phyloP scores from a whole-genome alignment of 2,888 invertebrate species.

The Bugula neritina region DNA sequence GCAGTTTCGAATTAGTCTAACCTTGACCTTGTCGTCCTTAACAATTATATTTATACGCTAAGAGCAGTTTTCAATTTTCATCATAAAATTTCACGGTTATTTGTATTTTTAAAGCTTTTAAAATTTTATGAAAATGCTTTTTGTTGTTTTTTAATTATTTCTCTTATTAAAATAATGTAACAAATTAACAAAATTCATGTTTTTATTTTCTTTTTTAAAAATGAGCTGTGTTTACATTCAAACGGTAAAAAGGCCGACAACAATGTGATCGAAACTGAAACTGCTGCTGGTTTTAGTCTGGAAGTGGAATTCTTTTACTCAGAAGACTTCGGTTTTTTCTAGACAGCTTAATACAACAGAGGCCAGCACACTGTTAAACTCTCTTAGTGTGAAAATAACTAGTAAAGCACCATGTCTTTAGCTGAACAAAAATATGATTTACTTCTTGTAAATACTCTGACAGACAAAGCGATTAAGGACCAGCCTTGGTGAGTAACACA shows the following conservation, averaged over 20 bases:
- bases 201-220: no score
- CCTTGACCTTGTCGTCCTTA: neutral
- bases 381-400: neutral
- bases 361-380: no score
- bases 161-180: no score
- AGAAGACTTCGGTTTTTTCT: neutral
- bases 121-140: no score
- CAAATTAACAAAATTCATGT: no score
- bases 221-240: neutral
- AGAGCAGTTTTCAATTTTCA: no score
- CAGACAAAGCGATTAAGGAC: slow-evolving; percentile 31
- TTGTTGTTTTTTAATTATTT: no score
- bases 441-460: slow-evolving; percentile 29
- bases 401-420: slow-evolving; percentile 9
- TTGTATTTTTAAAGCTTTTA: no score
- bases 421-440: slow-evolving; percentile 31
- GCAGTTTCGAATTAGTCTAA: neutral
- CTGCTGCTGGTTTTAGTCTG: neutral
- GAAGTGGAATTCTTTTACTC: neutral
- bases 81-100: no score
- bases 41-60: neutral
- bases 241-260: neutral
- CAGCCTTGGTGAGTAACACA: slow-evolving; percentile 32
- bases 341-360: no score
- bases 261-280: neutral